Evolutionary conservation across 23 tunicate genomes (phyloP), one percentile per base, ranked within the genome.

Genomic region (Aplidium turbinatum): DNA sequence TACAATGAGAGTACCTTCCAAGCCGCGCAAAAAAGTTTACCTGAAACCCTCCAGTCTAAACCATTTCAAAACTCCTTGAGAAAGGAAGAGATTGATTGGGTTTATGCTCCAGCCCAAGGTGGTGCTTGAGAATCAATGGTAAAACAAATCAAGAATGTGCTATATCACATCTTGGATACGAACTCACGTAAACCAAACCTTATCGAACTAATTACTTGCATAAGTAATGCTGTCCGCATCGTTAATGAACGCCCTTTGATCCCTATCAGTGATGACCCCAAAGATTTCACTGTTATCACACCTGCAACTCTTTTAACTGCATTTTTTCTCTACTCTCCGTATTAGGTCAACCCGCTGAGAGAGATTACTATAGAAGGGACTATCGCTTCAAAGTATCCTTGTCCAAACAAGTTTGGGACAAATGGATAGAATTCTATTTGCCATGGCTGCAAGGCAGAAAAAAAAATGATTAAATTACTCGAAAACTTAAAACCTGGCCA

Each of bases 401-500:
- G 20, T 26, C 68, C 68, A 36, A 60, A 38, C 35, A 30, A 38
- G 29, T 60, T 20, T 60, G 68, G 68, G 31, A 60, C 19, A 60
- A 60, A 20, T 60, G 68, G 68, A 60, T 60, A 26, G 36, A 36
- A 11, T 60, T 60, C 68, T 60, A 60, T 60, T 31, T 60, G 36
- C 68, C 68, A 28, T 60, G 68, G 68, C 68, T 60, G 68, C 68
- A 60, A 20, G 68, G 68, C 16, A 13, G 68, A 20, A 60, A 25
- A 60, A 60, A 60, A 20, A 28, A 38, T n/a, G 68, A 6, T 4
- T 9, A 60, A 31, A 20, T 9, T 60, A 30, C 31, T 16, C 36
- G 36, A 60, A 60, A 26, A 60, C n/a, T 60, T 60, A 20, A 30
- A 60, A 60, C 68, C 68, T 25, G 68, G 68, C 7, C 68, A 60